Conservation (phyloP, 1,140 invertebrate genomes). For the Phortica variegata region DNA sequence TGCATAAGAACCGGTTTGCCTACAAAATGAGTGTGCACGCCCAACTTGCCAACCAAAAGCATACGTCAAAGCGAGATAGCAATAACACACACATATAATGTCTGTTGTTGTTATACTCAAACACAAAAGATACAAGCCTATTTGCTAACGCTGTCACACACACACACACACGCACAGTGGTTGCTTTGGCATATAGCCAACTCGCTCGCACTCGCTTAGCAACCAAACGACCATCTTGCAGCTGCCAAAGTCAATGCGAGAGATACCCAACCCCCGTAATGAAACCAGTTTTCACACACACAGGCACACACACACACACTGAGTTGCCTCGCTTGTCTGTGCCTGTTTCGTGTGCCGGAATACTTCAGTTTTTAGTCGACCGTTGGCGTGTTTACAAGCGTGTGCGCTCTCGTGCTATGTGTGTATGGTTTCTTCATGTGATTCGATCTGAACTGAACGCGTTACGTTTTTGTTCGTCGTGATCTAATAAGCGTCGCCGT, state of each 20-base stretch:
- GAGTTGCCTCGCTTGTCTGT: conserved; percentile 32
- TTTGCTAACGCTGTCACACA: conserved; percentile 10
- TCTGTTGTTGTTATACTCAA: conserved; percentile 22
- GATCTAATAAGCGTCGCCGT: too few relatives aligned
- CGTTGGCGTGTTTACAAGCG: conserved; percentile 54
- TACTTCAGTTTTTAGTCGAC: conserved; percentile 52
- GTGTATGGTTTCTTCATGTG: conserved; percentile 19
- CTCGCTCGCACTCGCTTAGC: conserved; percentile 17
- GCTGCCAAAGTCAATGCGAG: conserved; percentile 37
- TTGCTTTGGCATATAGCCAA: conserved; percentile 1
- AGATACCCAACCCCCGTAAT: conserved; percentile 29
- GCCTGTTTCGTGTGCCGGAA: conserved; percentile 38
- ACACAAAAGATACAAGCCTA: conserved; percentile 46
- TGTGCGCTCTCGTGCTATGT: conserved; percentile 14
- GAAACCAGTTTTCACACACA: conserved; percentile 29
- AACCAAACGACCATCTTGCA: conserved; percentile 46
- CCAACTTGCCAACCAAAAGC: too few relatives aligned
- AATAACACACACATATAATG: conserved; percentile 44
- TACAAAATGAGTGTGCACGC: conserved; percentile 12
- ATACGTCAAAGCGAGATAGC: too few relatives aligned
- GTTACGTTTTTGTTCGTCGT: conserved; percentile 24
- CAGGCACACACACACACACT: conserved; percentile 2
- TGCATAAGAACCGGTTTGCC: conserved; percentile 40
- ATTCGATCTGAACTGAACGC: conserved; percentile 26
- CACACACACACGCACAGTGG: too few relatives aligned